Conservation (phyloP, 2,888 invertebrate species). For the Macropis europaea region DNA sequence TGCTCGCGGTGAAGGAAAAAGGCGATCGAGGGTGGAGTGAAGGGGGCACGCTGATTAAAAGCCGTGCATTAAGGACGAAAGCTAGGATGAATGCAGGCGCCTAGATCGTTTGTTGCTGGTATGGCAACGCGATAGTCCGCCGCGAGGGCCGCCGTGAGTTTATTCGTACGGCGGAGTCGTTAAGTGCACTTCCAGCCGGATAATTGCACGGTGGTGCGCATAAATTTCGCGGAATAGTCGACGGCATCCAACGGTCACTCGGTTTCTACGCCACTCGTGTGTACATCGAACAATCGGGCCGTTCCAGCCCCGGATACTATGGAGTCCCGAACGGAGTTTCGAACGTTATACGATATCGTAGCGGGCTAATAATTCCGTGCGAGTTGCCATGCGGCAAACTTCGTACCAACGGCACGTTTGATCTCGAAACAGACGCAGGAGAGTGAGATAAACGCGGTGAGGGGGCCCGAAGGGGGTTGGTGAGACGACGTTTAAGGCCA, state of each 20-base stretch:
- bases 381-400: slow-evolving; percentile 58
- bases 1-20: neutral
- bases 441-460: slow-evolving; percentile 8
- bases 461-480: slow-evolving; percentile 15
- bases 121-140: slow-evolving; percentile 41
- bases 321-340: slow-evolving; percentile 31
- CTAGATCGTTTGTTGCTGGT: slow-evolving; percentile 40
- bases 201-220: slow-evolving; percentile 62
- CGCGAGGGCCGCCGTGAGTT: slow-evolving; percentile 49
- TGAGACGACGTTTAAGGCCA: slow-evolving; percentile 45
- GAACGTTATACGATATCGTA: slow-evolving; percentile 47
- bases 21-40: neutral
- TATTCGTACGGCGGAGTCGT: slow-evolving; percentile 63
- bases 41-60: slow-evolving; percentile 50
- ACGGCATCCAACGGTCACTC: slow-evolving; percentile 31
- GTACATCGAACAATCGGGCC: slow-evolving; percentile 32
- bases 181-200: slow-evolving; percentile 64
- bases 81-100: slow-evolving; percentile 45
- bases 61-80: slow-evolving; percentile 31
- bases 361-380: slow-evolving; percentile 53
- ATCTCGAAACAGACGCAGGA: slow-evolving; percentile 31
- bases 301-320: slow-evolving; percentile 30
- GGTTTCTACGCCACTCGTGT: slow-evolving; percentile 29
- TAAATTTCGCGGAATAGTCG: slow-evolving; percentile 55
- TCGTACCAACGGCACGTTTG: slow-evolving; percentile 48